These are phyloP conservation scores for Rhinella marina DNA, from an alignment of 2,797 vertebrate species.

Conservation along the genomic window DNA sequence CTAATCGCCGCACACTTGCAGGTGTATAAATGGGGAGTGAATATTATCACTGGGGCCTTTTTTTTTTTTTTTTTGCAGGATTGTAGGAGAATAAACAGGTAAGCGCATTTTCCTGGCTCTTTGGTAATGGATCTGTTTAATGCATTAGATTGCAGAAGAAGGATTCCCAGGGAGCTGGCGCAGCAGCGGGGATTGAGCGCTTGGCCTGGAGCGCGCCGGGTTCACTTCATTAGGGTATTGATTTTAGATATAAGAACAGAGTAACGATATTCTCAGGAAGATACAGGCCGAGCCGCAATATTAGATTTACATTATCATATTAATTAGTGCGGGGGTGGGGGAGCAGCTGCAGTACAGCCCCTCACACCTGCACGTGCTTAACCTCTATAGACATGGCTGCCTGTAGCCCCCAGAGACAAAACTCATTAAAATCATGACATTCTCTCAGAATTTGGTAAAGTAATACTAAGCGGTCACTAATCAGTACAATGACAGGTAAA, in stretches of 20 bases:
- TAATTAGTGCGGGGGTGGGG: not conserved
- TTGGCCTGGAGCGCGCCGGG: constrained; percentile 13
- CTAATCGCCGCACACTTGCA: too few species aligned
- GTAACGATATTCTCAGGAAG: constrained; percentile 19
- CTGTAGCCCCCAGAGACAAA: not conserved
- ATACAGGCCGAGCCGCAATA: not conserved
- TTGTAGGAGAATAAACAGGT: too few species aligned
- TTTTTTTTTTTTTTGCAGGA: too few species aligned
- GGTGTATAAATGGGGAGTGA: too few species aligned
- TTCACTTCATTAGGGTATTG: constrained; percentile 60
- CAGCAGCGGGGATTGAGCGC: not conserved
- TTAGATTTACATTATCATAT: constrained; percentile 42
- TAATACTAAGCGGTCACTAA: not conserved
- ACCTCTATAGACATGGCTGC: not conserved
- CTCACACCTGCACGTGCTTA: not conserved
- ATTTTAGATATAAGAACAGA: constrained; percentile 58
- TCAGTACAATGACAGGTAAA: not conserved
- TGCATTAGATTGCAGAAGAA: not conserved
- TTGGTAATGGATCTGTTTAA: constrained; percentile 10
- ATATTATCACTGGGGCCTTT: too few species aligned
- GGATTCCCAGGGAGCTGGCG: not conserved
- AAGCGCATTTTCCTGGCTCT: not conserved
- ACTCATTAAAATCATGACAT: not conserved
- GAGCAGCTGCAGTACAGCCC: not conserved
- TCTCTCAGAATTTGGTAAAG: not conserved